Evolutionary conservation across 2,888 invertebrate species (phyloP).

Genomic region (Orthosia cruda): DNA sequence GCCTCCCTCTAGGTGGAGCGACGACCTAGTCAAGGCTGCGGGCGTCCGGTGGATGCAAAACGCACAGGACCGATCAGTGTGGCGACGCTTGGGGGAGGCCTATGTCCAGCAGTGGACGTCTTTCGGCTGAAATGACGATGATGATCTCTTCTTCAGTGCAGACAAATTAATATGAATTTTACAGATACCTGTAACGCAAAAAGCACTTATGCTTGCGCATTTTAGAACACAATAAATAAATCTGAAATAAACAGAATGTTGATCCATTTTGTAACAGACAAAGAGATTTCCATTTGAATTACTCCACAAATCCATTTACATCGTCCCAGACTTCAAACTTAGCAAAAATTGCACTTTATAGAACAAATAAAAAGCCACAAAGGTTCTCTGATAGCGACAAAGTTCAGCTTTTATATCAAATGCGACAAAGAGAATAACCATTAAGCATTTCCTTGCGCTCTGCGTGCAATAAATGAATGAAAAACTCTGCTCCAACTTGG

Average conservation of each 20-base stretch:
- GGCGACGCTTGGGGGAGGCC: no score
- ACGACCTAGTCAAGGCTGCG: no score
- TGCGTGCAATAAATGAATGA: constrained; percentile 88
- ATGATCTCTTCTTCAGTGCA: background rate
- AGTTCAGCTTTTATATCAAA: constrained; percentile 84
- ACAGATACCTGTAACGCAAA: constrained; percentile 17
- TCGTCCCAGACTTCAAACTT: constrained; percentile 74
- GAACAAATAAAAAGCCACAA: constrained; percentile 79
- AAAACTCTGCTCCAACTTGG: constrained; percentile 83
- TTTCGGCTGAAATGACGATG: no score
- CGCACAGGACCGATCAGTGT: no score
- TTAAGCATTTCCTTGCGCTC: constrained; percentile 85
- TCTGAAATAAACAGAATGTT: constrained; percentile 42
- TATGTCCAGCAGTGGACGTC: no score
- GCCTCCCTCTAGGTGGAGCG: no score
- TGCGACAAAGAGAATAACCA: constrained; percentile 84
- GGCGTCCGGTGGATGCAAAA: no score
- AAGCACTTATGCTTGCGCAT: constrained; percentile 16
- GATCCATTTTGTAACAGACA: constrained; percentile 41
- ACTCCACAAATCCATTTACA: constrained; percentile 76
- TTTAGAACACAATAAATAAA: constrained; percentile 2
- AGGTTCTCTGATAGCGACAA: constrained; percentile 78
- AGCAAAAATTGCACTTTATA: constrained; percentile 80
- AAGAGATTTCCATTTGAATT: constrained; percentile 72
- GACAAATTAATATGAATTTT: constrained; percentile 9